Base-by-base conservation (phyloP, 1,140 invertebrate genomes). In the Leptinotarsa undecemlineata region DNA sequence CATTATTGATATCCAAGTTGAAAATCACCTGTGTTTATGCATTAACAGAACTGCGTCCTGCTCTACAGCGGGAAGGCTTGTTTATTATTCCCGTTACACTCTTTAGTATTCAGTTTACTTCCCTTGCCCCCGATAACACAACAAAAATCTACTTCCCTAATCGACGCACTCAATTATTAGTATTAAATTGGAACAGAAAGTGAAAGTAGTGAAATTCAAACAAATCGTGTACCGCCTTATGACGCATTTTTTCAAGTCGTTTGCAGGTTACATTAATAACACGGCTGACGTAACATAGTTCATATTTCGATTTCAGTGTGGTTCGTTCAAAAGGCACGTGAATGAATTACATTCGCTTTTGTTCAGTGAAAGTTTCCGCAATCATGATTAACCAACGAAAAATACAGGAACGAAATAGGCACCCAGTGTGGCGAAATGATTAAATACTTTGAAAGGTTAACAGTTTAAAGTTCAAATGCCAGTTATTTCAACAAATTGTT, bases 201-300 rank as follows among this genome's bases (percentile, higher is more conserved):
- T 57, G 51, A 57, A 57, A 57, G 51, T 57, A 19, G 51, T n/a
- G 51, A 57, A 57, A 57, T 57, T 57, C 51, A 57, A 57, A 57
- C 51, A 57, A 57, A 57, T 57, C 51, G 51, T 57, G 51, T 19
- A 57, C 15, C 51, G 51, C 51, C 33, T 42, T 42, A 42, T 42
- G 33, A 42, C 33, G 33, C 33, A 42, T 42, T 42, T 42, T 57
- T 57, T 17, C 51, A 4, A 57, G 15, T 57, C 51, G 51, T 57
- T 57, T 57, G n/a, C 51, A 57, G 51, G 51, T 57, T 57, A 57
- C 51, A 15, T 57, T 57, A 57, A 57, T 57, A 57, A 57, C 51
- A 57, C 51, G 51, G n/a, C 51, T 57, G 51, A 57, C 51, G 51
- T 57, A 57, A 57, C n/a, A 57, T 57, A 15, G 51, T 57, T 57